phyloP scores from a whole-genome alignment of 2,888 invertebrate genomes.

The Venusia cambrica region DNA sequence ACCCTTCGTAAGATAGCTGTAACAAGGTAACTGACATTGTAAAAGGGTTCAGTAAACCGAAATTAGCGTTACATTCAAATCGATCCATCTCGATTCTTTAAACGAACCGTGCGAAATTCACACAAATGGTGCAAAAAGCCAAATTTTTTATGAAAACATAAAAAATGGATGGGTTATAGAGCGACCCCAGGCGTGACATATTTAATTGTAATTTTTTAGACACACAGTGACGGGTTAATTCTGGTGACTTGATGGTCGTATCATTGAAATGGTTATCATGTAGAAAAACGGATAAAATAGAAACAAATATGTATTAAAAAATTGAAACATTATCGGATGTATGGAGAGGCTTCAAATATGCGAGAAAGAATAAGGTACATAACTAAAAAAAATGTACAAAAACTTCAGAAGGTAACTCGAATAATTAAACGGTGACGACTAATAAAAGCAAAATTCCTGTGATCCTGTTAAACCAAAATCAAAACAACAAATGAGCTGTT shows the following conservation, averaged over 20 bases:
- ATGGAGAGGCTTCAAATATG: too few species aligned
- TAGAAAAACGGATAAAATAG: too few species aligned
- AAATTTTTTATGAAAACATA: conserved; percentile 39
- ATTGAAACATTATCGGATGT: too few species aligned
- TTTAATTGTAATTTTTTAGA: conserved; percentile 46
- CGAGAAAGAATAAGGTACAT: too few species aligned
- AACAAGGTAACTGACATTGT: conserved; percentile 48
- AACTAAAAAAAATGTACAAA: too few species aligned
- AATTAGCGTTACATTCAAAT: conserved; percentile 76
- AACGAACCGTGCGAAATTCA: conserved; percentile 77
- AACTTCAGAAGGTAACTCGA: too few species aligned
- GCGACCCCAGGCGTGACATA: conserved; percentile 51
- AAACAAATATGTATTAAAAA: too few species aligned
- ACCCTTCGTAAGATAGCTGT: conserved; percentile 54
- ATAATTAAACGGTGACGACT: too few species aligned
- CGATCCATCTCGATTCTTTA: conserved; percentile 48
- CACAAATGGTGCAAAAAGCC: conserved; percentile 48
- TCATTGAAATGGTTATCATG: background rate
- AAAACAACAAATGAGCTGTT: conserved; percentile 26
- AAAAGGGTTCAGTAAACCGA: conserved; percentile 63
- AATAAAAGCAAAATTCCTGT: conserved; percentile 13
- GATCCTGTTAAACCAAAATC: conserved; percentile 15
- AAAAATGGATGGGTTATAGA: conserved; percentile 37
- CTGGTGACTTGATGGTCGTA: conserved; percentile 2
- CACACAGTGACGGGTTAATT: conserved; percentile 19